Evolutionary conservation across 2,797 vertebrate genomes (phyloP), one percentile per base, ranked within the genome.

Genomic region (Mus spretus): DNA sequence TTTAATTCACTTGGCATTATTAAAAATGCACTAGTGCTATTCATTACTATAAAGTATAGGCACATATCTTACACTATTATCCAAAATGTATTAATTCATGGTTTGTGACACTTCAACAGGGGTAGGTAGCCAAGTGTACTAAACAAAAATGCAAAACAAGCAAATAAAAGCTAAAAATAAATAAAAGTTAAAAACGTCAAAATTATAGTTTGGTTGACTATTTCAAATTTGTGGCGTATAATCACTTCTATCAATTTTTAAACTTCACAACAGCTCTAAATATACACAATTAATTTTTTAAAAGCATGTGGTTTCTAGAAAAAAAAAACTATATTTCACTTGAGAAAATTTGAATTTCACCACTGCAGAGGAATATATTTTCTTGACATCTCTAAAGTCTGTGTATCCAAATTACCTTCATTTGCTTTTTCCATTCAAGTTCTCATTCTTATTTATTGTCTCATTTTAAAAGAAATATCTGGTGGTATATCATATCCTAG

Each of bases 91-190:
- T 78, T 24, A 1, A 55, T 70, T 28, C 15, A 20, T 91, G 6
- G 53, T 63, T 95, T 97, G 79, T 70, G 53, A 28, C 12, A 94
- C 34, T 94, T 82, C 3, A 22, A 63, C 15, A 86, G 72, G 55
- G 19, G 2, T 44, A 81, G 34, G 34, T 70, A 70, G 31, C 15
- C 67, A n/a, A 70, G 17, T 19, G 15, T n/a, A 70, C 6, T 70
- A 70, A 70, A 19, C 2, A 34, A 70, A 70, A 70, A n/a, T 70
- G 2, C n/a, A 70, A 17, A 70, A 57, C 79, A 79, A 44, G 31
- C 59, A 84, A 82, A 61, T 57, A 57, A 77, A 28, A 44, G 22
- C 20, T 22, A 34, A 79, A 87, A 92, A n/a, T 3, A 65, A n/a
- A 50, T 72, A 67, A 31, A 34, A 70, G 34, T 14, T 67, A 15